phyloP scores from a whole-genome alignment of 2,888 invertebrate species.

The Pemphredon lugubris region DNA sequence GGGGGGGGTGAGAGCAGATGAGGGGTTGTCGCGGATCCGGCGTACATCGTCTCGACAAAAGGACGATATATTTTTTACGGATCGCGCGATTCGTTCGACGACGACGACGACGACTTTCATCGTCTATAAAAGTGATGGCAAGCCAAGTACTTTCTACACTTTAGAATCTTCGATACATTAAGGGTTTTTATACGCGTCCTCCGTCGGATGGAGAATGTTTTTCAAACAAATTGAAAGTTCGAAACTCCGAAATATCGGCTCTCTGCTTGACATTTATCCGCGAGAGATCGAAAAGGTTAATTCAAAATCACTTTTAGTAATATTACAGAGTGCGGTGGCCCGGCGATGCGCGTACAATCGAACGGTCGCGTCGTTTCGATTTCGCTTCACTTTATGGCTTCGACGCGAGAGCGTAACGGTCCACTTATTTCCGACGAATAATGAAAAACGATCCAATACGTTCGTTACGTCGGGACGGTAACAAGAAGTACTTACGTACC shows the following conservation, averaged over 20 bases:
- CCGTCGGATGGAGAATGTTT: constrained; percentile 4
- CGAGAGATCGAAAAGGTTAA: constrained; percentile 11
- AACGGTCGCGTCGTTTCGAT: not conserved
- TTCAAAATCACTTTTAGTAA: constrained; percentile 14
- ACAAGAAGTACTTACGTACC: no score
- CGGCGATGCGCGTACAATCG: not conserved
- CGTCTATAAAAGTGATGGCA: constrained; percentile 48
- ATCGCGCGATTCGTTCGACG: constrained; percentile 38
- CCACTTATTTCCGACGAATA: constrained; percentile 2
- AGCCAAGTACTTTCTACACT: constrained; percentile 44
- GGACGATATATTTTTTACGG: constrained; percentile 62
- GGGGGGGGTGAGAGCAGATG: constrained; percentile 55
- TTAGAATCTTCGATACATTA: constrained; percentile 26
- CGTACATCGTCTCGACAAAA: constrained; percentile 53
- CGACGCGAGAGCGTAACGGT: not conserved
- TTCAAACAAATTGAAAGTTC: constrained; percentile 26
- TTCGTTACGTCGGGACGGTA: constrained; percentile 20
- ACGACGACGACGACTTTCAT: constrained; percentile 39
- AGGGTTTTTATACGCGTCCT: constrained; percentile 6
- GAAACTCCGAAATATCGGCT: constrained; percentile 18
- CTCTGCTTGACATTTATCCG: constrained; percentile 22
- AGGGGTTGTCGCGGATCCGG: constrained; percentile 52
- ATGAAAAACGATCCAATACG: constrained; percentile 7
- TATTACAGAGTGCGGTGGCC: not conserved
- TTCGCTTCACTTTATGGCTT: constrained; percentile 10